Conservation (phyloP, 2,888 invertebrate species). For the Stenoptilia bipunctidactyla region DNA sequence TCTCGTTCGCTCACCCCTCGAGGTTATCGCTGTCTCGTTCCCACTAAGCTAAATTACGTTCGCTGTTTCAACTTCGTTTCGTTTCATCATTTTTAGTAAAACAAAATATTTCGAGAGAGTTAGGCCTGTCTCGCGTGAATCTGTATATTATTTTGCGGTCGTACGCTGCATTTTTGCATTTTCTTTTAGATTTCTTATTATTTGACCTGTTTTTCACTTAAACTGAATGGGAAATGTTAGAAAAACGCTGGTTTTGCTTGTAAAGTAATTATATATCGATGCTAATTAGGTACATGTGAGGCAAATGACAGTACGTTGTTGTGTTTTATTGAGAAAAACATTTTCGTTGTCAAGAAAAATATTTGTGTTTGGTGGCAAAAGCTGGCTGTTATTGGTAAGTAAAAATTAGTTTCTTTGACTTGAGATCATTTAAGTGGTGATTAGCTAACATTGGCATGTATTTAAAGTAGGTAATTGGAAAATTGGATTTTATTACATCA, state of each 20-base stretch:
- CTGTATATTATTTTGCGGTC: not conserved
- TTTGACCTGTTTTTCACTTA: too few relatives aligned
- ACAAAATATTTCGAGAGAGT: constrained; percentile 5
- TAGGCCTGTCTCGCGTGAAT: not conserved
- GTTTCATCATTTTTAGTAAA: constrained; percentile 5
- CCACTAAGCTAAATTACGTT: not conserved
- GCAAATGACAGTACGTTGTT: constrained; percentile 8
- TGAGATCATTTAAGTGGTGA: too few relatives aligned
- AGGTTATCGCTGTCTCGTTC: constrained; percentile 11
- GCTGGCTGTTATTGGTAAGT: too few relatives aligned
- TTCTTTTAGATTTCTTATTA: too few relatives aligned
- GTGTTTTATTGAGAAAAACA: constrained; percentile 9
- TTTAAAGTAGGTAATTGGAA: too few relatives aligned
- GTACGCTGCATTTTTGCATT: not conserved
- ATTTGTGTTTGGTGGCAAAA: not conserved
- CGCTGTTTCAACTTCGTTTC: not conserved
- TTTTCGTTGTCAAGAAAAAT: constrained; percentile 7
- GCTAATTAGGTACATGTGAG: constrained; percentile 1
- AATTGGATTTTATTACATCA: too few relatives aligned
- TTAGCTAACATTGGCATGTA: too few relatives aligned
- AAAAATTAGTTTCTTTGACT: too few relatives aligned
- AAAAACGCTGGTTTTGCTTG: too few relatives aligned
- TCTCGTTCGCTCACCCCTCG: constrained; percentile 9
- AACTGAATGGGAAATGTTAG: too few relatives aligned
- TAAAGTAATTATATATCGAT: too few relatives aligned